phyloP scores from a whole-genome alignment of 2,888 invertebrate species.

The Tyria jacobaeae region DNA sequence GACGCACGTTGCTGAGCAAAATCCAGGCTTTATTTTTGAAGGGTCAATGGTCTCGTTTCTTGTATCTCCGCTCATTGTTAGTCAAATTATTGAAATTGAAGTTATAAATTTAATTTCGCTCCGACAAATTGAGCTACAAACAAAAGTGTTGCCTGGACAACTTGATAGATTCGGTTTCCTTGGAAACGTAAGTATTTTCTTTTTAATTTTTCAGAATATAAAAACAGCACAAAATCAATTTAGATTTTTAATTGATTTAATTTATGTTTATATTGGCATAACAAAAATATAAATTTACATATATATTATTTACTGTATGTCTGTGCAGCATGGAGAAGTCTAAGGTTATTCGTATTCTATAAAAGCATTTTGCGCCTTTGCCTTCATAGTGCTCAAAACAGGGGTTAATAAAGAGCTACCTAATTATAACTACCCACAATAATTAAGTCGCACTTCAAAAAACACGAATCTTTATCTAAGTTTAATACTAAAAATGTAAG shows the following conservation, averaged over 20 bases:
- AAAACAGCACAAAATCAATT: background rate
- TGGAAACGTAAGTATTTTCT: slow-evolving; percentile 13
- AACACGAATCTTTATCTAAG: slow-evolving; percentile 57
- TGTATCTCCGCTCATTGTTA: slow-evolving; percentile 43
- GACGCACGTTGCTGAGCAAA: slow-evolving; percentile 74
- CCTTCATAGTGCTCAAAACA: background rate
- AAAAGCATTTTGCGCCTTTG: background rate
- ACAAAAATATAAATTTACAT: background rate
- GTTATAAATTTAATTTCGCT: no score
- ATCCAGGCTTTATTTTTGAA: slow-evolving; percentile 57
- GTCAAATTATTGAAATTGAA: slow-evolving; percentile 15
- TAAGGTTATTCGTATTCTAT: no score
- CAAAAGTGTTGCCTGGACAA: slow-evolving; percentile 40
- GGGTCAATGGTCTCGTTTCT: slow-evolving; percentile 13
- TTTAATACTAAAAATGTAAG: slow-evolving; percentile 44
- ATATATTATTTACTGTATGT: background rate
- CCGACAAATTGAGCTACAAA: slow-evolving; percentile 21
- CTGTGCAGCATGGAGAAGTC: background rate
- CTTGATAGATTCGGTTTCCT: slow-evolving; percentile 29
- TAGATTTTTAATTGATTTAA: no score
- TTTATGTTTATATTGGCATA: no score
- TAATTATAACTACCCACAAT: background rate
- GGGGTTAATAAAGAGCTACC: background rate
- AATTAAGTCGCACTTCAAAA: slow-evolving; percentile 50
- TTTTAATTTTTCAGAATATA: background rate